Percentiles rank a stretch among this genome's conserved stretches.
phyloP scores from a whole-genome alignment of 1,140 invertebrate species.

The Globodera ellingtonae region DNA sequence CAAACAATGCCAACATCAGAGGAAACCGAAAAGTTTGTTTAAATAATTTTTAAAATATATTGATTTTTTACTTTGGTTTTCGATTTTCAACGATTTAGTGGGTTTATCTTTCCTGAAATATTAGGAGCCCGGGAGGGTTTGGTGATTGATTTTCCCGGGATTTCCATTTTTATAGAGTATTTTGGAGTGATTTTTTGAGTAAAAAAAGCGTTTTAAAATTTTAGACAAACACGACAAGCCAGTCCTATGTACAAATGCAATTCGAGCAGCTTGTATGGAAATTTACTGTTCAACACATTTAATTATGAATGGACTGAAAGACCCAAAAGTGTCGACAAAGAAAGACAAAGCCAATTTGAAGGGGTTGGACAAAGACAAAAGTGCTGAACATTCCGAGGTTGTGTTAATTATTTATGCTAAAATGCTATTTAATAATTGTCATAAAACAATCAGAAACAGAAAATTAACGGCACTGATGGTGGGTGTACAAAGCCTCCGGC shows the following conservation, averaged over 20 bases:
- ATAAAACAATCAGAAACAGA: too few species aligned
- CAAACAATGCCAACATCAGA: constrained; percentile 45
- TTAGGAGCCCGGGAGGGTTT: too few species aligned
- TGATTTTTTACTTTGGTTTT: background rate
- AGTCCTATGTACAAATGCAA: constrained; percentile 47
- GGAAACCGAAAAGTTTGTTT: constrained; percentile 47
- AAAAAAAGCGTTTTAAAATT: background rate
- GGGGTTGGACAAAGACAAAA: background rate
- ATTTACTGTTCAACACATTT: constrained; percentile 52
- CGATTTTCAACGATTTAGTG: too few species aligned
- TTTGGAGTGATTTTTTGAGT: background rate
- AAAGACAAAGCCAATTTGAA: background rate
- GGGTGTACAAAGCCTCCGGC: too few species aligned
- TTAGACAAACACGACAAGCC: constrained; percentile 30
- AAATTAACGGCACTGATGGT: too few species aligned
- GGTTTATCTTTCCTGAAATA: too few species aligned
- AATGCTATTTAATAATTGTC: too few species aligned
- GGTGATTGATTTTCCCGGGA: too few species aligned
- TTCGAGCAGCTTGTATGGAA: constrained; percentile 21
- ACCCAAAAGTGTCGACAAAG: constrained; percentile 36
- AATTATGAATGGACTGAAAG: constrained; percentile 48
- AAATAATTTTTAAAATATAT: background rate
- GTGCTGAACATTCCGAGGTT: background rate
- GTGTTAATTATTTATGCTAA: background rate
- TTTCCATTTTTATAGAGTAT: too few species aligned